phyloP scores from a whole-genome alignment of 2,113 vertebrate genomes.

The Salvelinus namaycush region DNA sequence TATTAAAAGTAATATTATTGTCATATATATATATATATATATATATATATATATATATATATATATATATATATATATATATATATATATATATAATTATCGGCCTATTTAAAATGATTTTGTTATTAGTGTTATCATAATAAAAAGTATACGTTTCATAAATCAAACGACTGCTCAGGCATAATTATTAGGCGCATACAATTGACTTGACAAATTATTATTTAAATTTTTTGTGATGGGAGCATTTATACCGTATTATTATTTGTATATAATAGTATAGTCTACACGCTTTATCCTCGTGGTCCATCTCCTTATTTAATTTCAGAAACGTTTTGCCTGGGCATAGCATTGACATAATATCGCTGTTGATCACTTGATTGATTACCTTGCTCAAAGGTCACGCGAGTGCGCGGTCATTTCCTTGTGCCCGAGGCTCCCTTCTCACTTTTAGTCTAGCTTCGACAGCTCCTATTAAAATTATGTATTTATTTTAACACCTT shows the following conservation, averaged over 20 bases:
- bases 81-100: no score
- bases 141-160: not conserved
- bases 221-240: not conserved
- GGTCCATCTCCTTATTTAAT: slow-evolving; percentile 25
- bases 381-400: slow-evolving; percentile 99
- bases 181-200: not conserved
- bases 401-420: slow-evolving; percentile 96
- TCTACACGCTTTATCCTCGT: slow-evolving; percentile 2
- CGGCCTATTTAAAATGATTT: no score
- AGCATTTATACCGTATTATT: not conserved
- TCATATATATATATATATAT: no score
- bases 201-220: not conserved
- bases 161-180: no score
- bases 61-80: no score
- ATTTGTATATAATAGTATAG: not conserved
- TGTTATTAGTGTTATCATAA: slow-evolving; percentile 18
- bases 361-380: slow-evolving; percentile 99
- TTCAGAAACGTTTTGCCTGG: slow-evolving; percentile 73
- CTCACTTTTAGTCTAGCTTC: slow-evolving; percentile 92
- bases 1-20: not conserved
- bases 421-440: slow-evolving; percentile 94
- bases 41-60: no score
- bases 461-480: slow-evolving; percentile 82
- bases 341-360: slow-evolving; percentile 96
- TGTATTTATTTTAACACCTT: slow-evolving; percentile 92